Evolutionary conservation across 1,140 invertebrate genomes (phyloP).

Genomic region (Anagrus nilaparvatae): DNA sequence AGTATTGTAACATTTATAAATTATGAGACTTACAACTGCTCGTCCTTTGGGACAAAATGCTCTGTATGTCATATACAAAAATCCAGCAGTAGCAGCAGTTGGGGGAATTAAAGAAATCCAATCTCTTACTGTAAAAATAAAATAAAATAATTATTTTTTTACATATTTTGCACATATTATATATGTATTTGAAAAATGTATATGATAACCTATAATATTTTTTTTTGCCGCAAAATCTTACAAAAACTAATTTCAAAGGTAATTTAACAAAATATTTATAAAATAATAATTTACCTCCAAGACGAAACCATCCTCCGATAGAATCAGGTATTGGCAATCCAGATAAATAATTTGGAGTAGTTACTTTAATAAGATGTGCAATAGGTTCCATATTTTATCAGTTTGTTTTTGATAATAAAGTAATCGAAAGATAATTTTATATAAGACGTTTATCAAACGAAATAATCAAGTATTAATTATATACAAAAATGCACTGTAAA

Average conservation of each 20-base stretch:
- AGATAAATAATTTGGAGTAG: slow-evolving; percentile 65
- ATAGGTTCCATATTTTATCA: slow-evolving; percentile 64
- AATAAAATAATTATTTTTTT: too few species aligned
- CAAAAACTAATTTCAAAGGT: slow-evolving; percentile 1
- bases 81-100: slow-evolving; percentile 58
- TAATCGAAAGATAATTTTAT: too few species aligned
- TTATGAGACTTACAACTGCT: slow-evolving; percentile 29
- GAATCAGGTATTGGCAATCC: slow-evolving; percentile 66
- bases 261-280: not conserved
- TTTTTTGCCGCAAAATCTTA: not conserved
- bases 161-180: too few species aligned
- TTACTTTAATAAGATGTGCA: slow-evolving; percentile 59
- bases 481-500: too few species aligned
- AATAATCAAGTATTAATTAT: too few species aligned
- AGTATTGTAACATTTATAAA: not conserved
- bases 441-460: too few species aligned
- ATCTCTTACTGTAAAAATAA: slow-evolving; percentile 57
- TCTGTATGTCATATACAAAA: slow-evolving; percentile 62
- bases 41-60: slow-evolving; percentile 59
- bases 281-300: slow-evolving; percentile 50
- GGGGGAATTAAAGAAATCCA: slow-evolving; percentile 70
- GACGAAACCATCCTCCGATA: slow-evolving; percentile 66
- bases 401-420: too few species aligned
- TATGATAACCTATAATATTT: too few species aligned
- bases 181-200: too few species aligned